Conservation (phyloP, 2,888 invertebrate species). For the Andrena bicolor region DNA sequence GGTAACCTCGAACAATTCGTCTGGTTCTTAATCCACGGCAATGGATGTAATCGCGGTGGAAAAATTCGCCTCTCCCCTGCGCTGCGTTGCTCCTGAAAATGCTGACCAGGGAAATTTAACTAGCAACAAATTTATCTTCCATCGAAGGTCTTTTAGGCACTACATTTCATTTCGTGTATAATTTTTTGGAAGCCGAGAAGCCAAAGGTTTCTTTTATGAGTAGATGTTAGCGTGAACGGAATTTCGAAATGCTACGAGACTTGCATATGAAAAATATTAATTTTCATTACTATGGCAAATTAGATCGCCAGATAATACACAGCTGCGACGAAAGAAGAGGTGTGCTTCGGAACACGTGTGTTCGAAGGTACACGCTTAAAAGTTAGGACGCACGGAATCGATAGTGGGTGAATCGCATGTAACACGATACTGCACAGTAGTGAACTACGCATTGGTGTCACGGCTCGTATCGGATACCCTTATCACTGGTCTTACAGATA, state of each 20-base stretch:
- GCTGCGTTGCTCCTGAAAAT: background rate
- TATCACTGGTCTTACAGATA: conserved; percentile 69
- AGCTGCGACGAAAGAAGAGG: too few relatives aligned
- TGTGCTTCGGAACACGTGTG: background rate
- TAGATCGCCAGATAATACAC: too few relatives aligned
- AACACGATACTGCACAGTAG: conserved; percentile 8
- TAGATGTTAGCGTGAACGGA: too few relatives aligned
- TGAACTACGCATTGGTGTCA: conserved; percentile 33
- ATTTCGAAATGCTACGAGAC: too few relatives aligned
- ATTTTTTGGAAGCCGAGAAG: too few relatives aligned
- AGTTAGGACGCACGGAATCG: background rate
- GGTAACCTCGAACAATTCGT: conserved; percentile 22
- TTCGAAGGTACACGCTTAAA: background rate
- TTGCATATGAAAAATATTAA: too few relatives aligned
- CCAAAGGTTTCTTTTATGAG: too few relatives aligned
- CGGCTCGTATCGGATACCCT: conserved; percentile 43
- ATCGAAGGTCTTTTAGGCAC: too few relatives aligned
- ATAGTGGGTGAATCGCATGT: conserved; percentile 14
- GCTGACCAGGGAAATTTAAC: background rate
- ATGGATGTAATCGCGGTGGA: conserved; percentile 12
- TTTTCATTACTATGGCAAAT: too few relatives aligned
- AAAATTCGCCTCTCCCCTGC: background rate
- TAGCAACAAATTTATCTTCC: too few relatives aligned
- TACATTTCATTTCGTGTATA: too few relatives aligned
- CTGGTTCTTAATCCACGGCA: conserved; percentile 16